Evolutionary conservation across 2,113 vertebrate genomes (phyloP), one percentile per base, ranked within the genome.

Genomic region (Piprites chloris): DNA sequence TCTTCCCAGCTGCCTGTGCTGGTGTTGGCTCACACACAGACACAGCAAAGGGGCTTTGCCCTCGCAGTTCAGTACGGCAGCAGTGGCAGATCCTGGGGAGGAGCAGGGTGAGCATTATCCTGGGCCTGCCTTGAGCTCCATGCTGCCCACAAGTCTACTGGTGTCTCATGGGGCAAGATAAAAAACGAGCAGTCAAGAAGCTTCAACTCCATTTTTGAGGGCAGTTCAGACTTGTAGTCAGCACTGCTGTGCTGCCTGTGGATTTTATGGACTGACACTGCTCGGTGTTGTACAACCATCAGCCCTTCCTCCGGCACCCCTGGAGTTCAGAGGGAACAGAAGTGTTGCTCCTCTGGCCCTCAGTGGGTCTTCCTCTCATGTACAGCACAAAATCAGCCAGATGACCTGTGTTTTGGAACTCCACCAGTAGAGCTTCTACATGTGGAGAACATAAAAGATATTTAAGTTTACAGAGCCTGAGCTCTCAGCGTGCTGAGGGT

Each of bases 51-150:
- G 24, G 30, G 10, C 47, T 58, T 18, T 35, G 85, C 50, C 11
- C n/a, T 26, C 5, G 0, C 23, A 23, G 66, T 50, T 10, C 22
- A 9, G 14, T 33, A 3, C 14, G 15, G 37, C 12, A 21, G 37
- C 65, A 24, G 8, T 6, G 17, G 18, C 61, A 41, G 26, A 18
- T 24, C 44, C 1, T 1, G 23, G 53, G n/a, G 50, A 53, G 56
- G 11, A 33, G 20, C 1, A 0, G 37, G 37, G 20, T 24, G 8
- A 39, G 37, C 9, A 0, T 27, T 42, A 22, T 2, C 13, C 37
- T 27, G 3, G 20, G 41, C 24, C 50, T 82, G 56, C 28, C 39
- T 33, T 15, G 27, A 59, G 58, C n/a, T 72, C 50, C 32, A 1
- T 14, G 9, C 50, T 59, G 24, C 32, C 66, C 61, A 28, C 33